phyloP scores from a whole-genome alignment of 1,140 invertebrate genomes.

The Drosophila paulistorum region DNA sequence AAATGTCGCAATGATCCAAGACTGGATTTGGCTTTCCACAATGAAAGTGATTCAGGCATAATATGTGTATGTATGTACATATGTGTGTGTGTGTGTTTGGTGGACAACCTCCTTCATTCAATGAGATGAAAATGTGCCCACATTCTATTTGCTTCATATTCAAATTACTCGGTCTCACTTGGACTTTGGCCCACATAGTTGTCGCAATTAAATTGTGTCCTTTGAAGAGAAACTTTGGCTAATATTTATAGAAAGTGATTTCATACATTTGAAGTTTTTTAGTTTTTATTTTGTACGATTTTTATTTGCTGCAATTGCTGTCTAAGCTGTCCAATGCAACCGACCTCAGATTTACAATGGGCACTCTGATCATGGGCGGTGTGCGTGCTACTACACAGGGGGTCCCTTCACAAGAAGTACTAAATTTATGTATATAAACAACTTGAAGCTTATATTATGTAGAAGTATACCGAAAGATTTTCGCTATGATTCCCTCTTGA shows the following conservation, averaged over 20 bases:
- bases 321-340: neutral
- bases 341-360: no score
- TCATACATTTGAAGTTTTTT: neutral
- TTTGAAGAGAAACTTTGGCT: conserved; percentile 8
- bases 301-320: neutral
- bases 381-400: no score
- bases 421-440: no score
- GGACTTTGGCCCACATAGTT: neutral
- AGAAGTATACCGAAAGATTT: no score
- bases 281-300: neutral
- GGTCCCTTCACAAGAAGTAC: neutral
- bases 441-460: no score
- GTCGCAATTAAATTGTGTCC: neutral
- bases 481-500: neutral
- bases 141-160: neutral
- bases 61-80: neutral
- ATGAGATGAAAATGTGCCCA: conserved; percentile 2
- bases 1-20: conserved; percentile 27
- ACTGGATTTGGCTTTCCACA: conserved; percentile 14
- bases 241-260: conserved; percentile 10
- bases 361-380: no score
- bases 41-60: conserved; percentile 5
- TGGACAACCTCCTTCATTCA: neutral
- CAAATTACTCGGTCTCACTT: neutral
- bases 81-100: neutral